These are phyloP conservation scores for Acanthurus tractus DNA, from an alignment of 2,797 vertebrate genomes.

Conservation along the genomic window DNA sequence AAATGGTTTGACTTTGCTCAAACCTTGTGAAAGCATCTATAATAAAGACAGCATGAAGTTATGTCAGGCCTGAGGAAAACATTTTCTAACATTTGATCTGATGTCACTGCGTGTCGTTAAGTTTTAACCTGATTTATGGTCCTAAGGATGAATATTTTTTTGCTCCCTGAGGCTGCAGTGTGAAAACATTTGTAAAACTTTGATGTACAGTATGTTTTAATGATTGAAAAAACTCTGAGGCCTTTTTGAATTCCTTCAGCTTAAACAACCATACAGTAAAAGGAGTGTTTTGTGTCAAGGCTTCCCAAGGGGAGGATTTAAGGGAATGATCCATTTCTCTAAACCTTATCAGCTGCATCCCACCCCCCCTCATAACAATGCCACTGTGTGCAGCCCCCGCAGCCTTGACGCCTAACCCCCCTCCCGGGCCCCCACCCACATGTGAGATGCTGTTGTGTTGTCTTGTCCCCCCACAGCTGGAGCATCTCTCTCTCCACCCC, in stretches of 20 bases:
- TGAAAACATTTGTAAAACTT: slow-evolving; percentile 11
- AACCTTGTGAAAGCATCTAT: not conserved
- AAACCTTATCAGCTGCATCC: slow-evolving; percentile 83
- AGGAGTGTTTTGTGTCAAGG: slow-evolving; percentile 72
- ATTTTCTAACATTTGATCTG: not conserved
- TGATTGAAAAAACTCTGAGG: not conserved
- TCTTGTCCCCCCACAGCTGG: slow-evolving; percentile 88
- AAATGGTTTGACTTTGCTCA: not conserved
- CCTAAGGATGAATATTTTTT: slow-evolving; percentile 12
- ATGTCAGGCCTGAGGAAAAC: not conserved
- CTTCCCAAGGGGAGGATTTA: slow-evolving; percentile 72
- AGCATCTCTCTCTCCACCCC: slow-evolving; percentile 82
- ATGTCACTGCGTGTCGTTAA: not conserved
- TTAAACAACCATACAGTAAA: slow-evolving; percentile 44
- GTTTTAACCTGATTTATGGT: slow-evolving; percentile 14
- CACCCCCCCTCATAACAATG: slow-evolving; percentile 83
- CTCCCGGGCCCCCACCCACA: slow-evolving; percentile 63
- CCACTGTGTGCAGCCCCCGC: slow-evolving; percentile 82
- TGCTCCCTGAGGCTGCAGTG: not conserved
- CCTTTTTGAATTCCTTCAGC: slow-evolving; percentile 32
- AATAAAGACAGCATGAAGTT: not conserved
- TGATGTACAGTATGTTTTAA: slow-evolving; percentile 4
- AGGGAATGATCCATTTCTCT: slow-evolving; percentile 85
- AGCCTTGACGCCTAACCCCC: slow-evolving; percentile 58
- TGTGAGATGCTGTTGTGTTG: slow-evolving; percentile 89